These are phyloP conservation scores for Nylanderia fulva DNA, from an alignment of 1,140 invertebrate genomes.

Conservation along the genomic window DNA sequence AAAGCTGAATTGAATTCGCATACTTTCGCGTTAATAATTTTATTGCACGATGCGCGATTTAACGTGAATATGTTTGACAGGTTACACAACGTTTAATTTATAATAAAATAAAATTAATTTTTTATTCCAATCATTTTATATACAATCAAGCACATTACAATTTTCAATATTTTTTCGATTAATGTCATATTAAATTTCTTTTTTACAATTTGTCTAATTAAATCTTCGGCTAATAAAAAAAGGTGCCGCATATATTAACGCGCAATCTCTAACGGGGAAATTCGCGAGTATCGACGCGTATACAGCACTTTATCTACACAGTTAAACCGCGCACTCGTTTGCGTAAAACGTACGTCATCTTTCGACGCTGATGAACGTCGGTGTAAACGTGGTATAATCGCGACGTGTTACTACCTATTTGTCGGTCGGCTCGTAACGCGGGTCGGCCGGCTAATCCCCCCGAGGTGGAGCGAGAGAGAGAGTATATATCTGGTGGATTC, in stretches of 20 bases:
- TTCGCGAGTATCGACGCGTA: background rate
- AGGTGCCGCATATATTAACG: background rate
- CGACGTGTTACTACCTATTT: conserved; percentile 84
- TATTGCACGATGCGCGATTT: background rate
- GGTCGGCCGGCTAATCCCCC: conserved; percentile 5
- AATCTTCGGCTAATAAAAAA: background rate
- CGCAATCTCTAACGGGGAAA: background rate
- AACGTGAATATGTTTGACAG: background rate
- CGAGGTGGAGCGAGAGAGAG: conserved; percentile 12
- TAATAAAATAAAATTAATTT: background rate
- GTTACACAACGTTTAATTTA: background rate
- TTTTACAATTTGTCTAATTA: background rate
- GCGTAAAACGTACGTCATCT: conserved; percentile 70
- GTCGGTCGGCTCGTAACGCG: conserved; percentile 74
- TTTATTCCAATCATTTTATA: background rate
- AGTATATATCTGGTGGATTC: conserved; percentile 69
- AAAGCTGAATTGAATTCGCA: background rate
- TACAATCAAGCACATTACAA: background rate
- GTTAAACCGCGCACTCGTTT: conserved; percentile 48
- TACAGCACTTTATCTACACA: background rate
- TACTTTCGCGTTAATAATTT: background rate
- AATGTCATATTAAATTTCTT: background rate
- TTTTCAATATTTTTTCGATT: background rate
- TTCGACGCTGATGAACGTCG: conserved; percentile 68
- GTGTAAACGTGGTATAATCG: conserved; percentile 81